Base-by-base conservation (phyloP, 2,888 invertebrate species). In the Anthophora plumipes region DNA sequence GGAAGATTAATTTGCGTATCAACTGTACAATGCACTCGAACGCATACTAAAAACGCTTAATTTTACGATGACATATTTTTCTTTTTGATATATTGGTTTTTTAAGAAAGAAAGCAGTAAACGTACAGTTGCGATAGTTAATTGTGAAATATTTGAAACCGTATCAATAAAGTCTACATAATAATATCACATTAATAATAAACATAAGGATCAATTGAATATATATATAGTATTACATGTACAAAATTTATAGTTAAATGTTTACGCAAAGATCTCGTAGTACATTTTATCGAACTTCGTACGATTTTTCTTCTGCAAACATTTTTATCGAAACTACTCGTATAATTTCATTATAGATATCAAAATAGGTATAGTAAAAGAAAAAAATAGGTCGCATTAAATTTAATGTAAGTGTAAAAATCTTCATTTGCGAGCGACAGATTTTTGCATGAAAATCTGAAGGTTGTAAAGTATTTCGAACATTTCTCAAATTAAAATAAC, bases 1-100 rank as follows among this genome's bases (percentile, higher is more conserved):
- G 80, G 94, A 94, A 74, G 95, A 94, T 90, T 90, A 80, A 81
- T 66, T 41, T 7, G 25, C 14, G 5, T 22, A 48, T 67, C 50
- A 22, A 52, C 60, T 46, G 5, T 59, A 50, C 22, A 50, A 79
- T 43, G 46, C 39, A 61, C 14, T 20, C 37, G 12, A 67, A 41
- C 64, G 20, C 25, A 48, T 57, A n/a, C 25, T 39, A 50, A 17
- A 57, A 52, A 31, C 11, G 25, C 57, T 43, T 72, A 43, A 68
- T 17, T 60, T 46, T 31, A 25, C 41, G 17, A 52, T 31, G 43
- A 60, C 37, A 61, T 9, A n/a, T 22, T 61, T 63, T 57, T 9
- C 22, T 22, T 61, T 63, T 57, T 69, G 61, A 63, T 77, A 66
- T 59, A 57, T 50, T 39, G 22, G 43, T 77, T 48, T 52, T n/a